These are phyloP conservation scores for Phengaris alcon DNA, from an alignment of 2,888 invertebrate species.

Conservation along the genomic window DNA sequence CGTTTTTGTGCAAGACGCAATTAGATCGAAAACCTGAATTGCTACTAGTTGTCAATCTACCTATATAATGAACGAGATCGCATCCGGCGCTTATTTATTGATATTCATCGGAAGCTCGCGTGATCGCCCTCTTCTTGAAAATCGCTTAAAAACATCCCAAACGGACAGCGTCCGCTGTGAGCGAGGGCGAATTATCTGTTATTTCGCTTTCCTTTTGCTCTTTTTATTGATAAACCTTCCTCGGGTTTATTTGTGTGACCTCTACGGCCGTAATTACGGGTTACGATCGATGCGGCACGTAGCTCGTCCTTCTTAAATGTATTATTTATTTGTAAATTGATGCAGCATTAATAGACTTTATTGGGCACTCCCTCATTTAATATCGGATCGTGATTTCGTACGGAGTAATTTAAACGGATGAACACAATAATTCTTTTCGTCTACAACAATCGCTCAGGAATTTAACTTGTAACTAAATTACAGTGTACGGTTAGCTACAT, in stretches of 20 bases:
- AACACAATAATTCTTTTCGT: constrained; percentile 4
- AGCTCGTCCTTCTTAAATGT: constrained; percentile 69
- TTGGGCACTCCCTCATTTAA: constrained; percentile 75
- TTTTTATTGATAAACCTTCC: constrained; percentile 62
- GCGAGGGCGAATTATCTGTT: constrained; percentile 69
- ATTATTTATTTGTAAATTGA: constrained; percentile 76
- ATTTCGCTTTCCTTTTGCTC: constrained; percentile 68
- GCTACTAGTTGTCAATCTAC: constrained; percentile 50
- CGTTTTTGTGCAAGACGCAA: constrained; percentile 42
- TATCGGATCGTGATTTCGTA: constrained; percentile 69
- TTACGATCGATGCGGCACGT: constrained; percentile 60
- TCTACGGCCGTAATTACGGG: constrained; percentile 72
- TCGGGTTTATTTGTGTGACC: constrained; percentile 74
- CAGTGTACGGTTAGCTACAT: background rate
- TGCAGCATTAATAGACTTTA: constrained; percentile 72
- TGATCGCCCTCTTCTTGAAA: constrained; percentile 60
- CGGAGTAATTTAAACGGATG: constrained; percentile 60
- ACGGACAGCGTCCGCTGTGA: constrained; percentile 55
- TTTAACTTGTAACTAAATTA: background rate
- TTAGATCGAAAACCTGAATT: constrained; percentile 50
- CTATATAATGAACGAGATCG: constrained; percentile 51
- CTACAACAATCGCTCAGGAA: constrained; percentile 17
- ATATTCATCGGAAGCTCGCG: constrained; percentile 61
- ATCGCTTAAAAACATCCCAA: constrained; percentile 61
- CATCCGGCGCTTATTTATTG: constrained; percentile 60